These are phyloP conservation scores for Orchestes rusci DNA, from an alignment of 2,888 invertebrate genomes.

Conservation along the genomic window DNA sequence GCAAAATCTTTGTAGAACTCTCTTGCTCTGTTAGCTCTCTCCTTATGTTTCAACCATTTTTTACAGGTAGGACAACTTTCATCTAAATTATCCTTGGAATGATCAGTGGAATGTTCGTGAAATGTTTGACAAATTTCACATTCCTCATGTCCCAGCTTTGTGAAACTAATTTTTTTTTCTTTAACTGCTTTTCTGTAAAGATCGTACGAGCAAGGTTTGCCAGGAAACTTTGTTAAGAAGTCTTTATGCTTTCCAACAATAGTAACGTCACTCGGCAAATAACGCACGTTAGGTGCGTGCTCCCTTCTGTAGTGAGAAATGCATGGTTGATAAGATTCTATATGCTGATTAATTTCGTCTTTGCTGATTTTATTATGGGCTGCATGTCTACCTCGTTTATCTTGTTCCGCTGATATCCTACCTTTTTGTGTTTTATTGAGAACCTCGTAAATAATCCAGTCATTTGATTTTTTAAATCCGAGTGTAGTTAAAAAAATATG, in stretches of 20 bases:
- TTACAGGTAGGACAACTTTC: not conserved
- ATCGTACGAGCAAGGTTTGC: conserved; percentile 4
- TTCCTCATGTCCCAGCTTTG: conserved; percentile 12
- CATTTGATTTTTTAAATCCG: conserved; percentile 1
- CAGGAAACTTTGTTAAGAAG: not conserved
- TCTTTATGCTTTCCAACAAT: no score
- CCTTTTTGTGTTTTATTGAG: not conserved
- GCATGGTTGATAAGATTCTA: no score
- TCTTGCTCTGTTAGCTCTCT: not conserved
- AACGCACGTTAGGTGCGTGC: no score
- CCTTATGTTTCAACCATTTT: not conserved
- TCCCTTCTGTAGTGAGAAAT: no score
- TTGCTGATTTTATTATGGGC: conserved; percentile 4
- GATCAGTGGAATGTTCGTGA: not conserved
- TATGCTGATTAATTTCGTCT: no score
- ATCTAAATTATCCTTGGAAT: not conserved
- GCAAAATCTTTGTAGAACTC: not conserved
- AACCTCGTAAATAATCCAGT: not conserved
- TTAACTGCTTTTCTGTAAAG: conserved; percentile 5
- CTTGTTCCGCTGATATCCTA: not conserved
- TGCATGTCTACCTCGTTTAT: not conserved
- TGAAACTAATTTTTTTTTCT: conserved; percentile 6
- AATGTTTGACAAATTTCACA: conserved; percentile 4
- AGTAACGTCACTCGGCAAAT: no score
- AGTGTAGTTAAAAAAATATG: conserved; percentile 1